Evolutionary conservation across 2,888 invertebrate species (phyloP).

Genomic region (Synergus itoensis): DNA sequence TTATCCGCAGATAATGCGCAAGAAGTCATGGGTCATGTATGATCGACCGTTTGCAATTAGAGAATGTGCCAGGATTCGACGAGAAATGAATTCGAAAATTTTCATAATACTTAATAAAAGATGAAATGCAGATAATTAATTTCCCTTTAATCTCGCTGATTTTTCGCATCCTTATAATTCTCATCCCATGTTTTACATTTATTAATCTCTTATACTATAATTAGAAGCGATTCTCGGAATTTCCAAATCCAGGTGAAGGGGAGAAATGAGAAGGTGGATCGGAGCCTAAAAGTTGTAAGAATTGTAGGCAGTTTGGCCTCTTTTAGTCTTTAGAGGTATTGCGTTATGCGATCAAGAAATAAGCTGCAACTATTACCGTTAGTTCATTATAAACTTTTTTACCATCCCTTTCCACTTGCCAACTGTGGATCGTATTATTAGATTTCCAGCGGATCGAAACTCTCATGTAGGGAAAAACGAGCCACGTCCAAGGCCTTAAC

Average conservation of each 20-base stretch:
- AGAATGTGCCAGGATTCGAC: slow-evolving; percentile 14
- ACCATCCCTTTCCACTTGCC: slow-evolving; percentile 4
- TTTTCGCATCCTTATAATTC: neutral
- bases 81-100: slow-evolving; percentile 31
- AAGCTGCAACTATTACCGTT: slow-evolving; percentile 27
- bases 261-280: neutral
- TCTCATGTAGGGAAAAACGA: neutral
- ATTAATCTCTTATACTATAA: neutral
- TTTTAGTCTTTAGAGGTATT: neutral
- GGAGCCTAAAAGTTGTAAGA: neutral
- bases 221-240: neutral
- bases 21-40: slow-evolving; percentile 20
- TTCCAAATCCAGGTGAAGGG: neutral
- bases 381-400: slow-evolving; percentile 25
- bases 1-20: slow-evolving; percentile 25
- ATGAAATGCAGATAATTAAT: slow-evolving; percentile 13
- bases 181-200: neutral
- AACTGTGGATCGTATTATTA: slow-evolving; percentile 19
- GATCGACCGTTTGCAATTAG: slow-evolving; percentile 26
- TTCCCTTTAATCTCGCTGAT: neutral
- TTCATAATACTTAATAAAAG: neutral
- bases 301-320: slow-evolving; percentile 10
- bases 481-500: neutral
- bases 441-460: slow-evolving; percentile 8
- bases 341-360: slow-evolving; percentile 34